Evolutionary conservation across 2,888 invertebrate species (phyloP), one percentile per base, ranked within the genome.

Genomic region (Plagodis dolabraria): DNA sequence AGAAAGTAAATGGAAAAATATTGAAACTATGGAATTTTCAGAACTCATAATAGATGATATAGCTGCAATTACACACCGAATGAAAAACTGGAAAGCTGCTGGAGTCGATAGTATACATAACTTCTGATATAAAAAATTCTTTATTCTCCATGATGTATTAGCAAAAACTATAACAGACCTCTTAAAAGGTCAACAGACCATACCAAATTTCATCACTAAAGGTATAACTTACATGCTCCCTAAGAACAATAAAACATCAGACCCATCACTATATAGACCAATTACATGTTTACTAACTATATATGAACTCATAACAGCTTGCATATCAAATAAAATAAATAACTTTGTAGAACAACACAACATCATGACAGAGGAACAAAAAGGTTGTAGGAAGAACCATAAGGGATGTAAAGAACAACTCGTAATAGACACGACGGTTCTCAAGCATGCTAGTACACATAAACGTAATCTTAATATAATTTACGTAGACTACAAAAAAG

Each of bases 201-300:
- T 62, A n/a, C 65, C 65, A 0, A 43, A 63, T 9, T 67, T 64
- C 48, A 22, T 60, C 0, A 53, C 63, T 0, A 60, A 46, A 57
- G 67, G 64, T 9, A 54, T 63, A 36, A n/a, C n/a, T n/a, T n/a
- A n/a, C n/a, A n/a, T n/a, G n/a, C n/a, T n/a, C n/a, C n/a, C n/a
- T 33, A n/a, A 44, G 12, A 44, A 12, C 7, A 40, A 9, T 10
- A 12, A 44, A 4, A 44, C 12, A 11, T 11, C 44, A 11, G 11
- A 64, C 12, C 63, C 65, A 38, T 58, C 64, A 0, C 63, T 68
- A 54, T 71, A 67, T 12, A 47, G 69, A 46, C 69, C 71, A 10
- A 68, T 69, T 10, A 71, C 71, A 0, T 71, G 71, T 52, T 42
- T 69, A 11, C 69, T 65, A 5, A 71, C 71, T 0, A 47, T 67